These are phyloP conservation scores for Syncerus caffer DNA, from an alignment of 2,797 vertebrate genomes.

Conservation along the genomic window DNA sequence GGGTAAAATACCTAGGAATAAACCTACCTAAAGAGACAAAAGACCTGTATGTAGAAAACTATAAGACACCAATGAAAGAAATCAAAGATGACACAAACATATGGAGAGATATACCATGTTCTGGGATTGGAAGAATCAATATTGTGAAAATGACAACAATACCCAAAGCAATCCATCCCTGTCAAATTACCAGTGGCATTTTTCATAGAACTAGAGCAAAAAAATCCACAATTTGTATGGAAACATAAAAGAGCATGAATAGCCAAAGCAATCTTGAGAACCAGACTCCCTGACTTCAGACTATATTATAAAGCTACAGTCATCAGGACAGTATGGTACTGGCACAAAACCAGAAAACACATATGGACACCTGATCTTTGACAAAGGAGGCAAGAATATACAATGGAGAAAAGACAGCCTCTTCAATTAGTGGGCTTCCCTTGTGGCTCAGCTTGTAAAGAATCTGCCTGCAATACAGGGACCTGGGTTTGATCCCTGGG, in stretches of 20 bases:
- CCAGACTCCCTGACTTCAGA: not conserved
- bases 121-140: not conserved
- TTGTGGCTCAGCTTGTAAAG: not conserved
- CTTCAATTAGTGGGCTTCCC: not conserved
- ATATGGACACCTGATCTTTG: not conserved
- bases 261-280: not conserved
- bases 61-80: not conserved
- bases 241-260: rapidly evolving
- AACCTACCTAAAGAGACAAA: not conserved
- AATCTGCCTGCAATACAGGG: not conserved
- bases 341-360: not conserved
- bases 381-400: not conserved
- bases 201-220: not conserved
- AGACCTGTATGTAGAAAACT: not conserved
- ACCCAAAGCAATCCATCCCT: not conserved
- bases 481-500: not conserved
- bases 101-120: not conserved
- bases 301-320: not conserved
- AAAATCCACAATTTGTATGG: not conserved
- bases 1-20: not conserved
- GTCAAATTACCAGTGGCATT: not conserved
- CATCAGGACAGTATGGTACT: not conserved
- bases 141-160: not conserved
- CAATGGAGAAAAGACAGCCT: not conserved
- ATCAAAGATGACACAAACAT: not conserved